These are phyloP conservation scores for Rhinoderma darwinii DNA, from an alignment of 2,113 vertebrate genomes.

Conservation along the genomic window DNA sequence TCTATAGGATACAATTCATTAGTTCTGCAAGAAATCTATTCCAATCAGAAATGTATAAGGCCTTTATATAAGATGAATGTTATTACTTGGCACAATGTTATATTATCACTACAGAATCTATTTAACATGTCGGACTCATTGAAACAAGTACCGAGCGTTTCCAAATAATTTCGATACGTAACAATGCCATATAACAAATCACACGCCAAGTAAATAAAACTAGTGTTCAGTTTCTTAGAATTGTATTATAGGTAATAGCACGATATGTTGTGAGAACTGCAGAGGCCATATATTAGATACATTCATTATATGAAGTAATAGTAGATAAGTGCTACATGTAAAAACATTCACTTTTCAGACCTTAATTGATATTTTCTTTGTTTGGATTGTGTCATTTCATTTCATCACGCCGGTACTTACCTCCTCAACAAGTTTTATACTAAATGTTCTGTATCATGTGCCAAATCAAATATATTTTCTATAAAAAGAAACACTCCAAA, in stretches of 20 bases:
- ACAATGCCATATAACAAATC: neutral
- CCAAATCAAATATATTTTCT: neutral
- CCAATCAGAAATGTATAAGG: no score
- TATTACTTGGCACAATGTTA: no score
- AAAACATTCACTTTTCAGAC: neutral
- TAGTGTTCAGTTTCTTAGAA: neutral
- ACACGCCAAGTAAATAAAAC: neutral
- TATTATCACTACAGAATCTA: no score
- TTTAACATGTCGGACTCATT: neutral
- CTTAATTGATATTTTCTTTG: neutral
- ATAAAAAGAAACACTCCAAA: neutral
- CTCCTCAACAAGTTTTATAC: neutral
- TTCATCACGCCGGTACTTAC: neutral
- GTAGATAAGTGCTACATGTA: neutral
- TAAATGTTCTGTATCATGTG: neutral
- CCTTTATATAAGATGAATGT: no score
- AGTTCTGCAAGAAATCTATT: no score
- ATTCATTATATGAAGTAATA: neutral
- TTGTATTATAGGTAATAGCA: neutral
- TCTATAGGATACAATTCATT: no score
- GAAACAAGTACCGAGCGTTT: neutral
- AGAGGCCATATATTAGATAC: neutral
- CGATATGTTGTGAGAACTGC: neutral
- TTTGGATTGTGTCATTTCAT: neutral
- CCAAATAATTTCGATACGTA: neutral